A percentile compares a stretch with the other conserved stretches of the same genome.
phyloP scores from a whole-genome alignment of 2,113 vertebrate species.

The Vireo altiloquus region DNA sequence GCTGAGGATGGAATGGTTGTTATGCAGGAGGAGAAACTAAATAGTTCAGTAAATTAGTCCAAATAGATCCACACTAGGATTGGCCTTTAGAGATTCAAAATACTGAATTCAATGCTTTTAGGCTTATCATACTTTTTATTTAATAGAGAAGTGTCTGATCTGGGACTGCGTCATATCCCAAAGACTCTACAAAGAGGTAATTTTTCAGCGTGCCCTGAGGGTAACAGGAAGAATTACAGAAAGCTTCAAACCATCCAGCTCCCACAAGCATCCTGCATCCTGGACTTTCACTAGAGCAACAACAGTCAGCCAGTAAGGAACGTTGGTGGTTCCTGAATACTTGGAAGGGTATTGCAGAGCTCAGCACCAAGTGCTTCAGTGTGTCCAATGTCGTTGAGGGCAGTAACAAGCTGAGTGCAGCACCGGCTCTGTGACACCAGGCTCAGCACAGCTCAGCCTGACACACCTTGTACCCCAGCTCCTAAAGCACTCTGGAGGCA shows the following conservation, averaged over 20 bases:
- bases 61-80: slow-evolving; percentile 35
- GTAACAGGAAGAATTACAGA: slow-evolving; percentile 52
- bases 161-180: slow-evolving; percentile 36
- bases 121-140: slow-evolving; percentile 49
- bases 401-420: neutral
- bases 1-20: slow-evolving; percentile 38
- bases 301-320: slow-evolving; percentile 14
- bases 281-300: slow-evolving; percentile 30
- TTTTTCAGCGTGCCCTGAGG: slow-evolving; percentile 45
- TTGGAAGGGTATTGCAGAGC: neutral
- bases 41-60: slow-evolving; percentile 47
- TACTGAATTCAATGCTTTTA: slow-evolving; percentile 46
- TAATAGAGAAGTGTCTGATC: slow-evolving; percentile 31
- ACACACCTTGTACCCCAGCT: neutral
- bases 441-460: neutral
- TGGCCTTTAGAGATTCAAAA: slow-evolving; percentile 31
- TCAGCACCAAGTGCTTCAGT: neutral
- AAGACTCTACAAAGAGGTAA: slow-evolving; percentile 28
- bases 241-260: slow-evolving; percentile 30
- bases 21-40: slow-evolving; percentile 41
- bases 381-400: neutral
- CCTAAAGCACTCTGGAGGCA: neutral
- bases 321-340: neutral
- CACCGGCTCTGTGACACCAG: neutral
- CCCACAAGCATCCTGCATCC: neutral